Conservation (phyloP, 1,140 invertebrate genomes). For the Coptotermes formosanus region DNA sequence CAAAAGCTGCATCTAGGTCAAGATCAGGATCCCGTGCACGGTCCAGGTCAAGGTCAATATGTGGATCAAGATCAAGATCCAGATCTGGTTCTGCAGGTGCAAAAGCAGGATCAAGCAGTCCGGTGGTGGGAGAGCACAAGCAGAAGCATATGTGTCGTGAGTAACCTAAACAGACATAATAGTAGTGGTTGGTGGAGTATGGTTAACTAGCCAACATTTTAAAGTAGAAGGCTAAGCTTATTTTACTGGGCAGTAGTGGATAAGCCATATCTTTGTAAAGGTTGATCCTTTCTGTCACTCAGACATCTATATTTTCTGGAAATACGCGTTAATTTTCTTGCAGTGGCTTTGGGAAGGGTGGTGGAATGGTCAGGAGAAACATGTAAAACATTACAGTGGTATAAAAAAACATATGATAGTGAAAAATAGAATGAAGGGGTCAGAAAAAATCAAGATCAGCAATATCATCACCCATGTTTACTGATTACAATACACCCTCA, state of each 20-base stretch:
- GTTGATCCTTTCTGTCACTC: no score
- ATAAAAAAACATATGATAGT: no score
- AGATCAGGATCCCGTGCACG: slow-evolving; percentile 44
- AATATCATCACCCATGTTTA: no score
- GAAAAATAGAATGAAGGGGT: no score
- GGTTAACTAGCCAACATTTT: background rate
- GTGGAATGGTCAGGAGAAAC: no score
- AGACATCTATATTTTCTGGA: background rate
- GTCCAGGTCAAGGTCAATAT: slow-evolving; percentile 43
- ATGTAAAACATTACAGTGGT: no score
- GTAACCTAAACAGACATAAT: slow-evolving; percentile 51
- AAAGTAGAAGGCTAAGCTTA: background rate
- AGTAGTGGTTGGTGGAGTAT: slow-evolving; percentile 49
- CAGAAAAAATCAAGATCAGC: no score
- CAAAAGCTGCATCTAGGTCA: slow-evolving; percentile 32
- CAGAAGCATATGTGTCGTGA: slow-evolving; percentile 39
- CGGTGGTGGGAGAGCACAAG: slow-evolving; percentile 40
- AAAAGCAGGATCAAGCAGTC: slow-evolving; percentile 36
- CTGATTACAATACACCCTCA: no score
- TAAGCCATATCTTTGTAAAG: slow-evolving; percentile 24
- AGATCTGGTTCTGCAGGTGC: slow-evolving; percentile 33
- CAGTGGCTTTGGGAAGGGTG: no score
- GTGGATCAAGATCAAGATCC: slow-evolving; percentile 43
- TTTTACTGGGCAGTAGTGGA: slow-evolving; percentile 34
- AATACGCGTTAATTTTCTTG: background rate